Percentiles rank a stretch among this genome's conserved stretches.
Conservation (phyloP, 2,888 invertebrate species). For the Volucella bombylans region DNA sequence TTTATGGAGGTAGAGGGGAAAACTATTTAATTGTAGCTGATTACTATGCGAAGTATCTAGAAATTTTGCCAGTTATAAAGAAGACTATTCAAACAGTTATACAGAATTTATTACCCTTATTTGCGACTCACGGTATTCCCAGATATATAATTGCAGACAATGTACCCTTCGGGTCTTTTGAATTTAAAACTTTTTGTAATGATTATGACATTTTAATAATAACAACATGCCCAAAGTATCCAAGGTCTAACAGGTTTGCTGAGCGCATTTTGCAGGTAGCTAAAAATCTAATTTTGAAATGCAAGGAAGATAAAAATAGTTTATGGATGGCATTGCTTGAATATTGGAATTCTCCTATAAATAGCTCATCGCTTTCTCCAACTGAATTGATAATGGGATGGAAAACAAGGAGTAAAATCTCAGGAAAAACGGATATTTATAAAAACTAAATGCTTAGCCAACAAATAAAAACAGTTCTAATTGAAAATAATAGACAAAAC, state of each 20-base stretch:
- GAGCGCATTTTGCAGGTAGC: neutral
- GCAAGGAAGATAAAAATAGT: too few species aligned
- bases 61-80: conserved; percentile 67
- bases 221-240: conserved; percentile 65
- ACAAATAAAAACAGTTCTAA: too few species aligned
- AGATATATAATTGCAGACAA: conserved; percentile 71
- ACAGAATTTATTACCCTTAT: conserved; percentile 8
- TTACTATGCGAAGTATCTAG: conserved; percentile 34
- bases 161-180: conserved; percentile 71
- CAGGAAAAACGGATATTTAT: too few species aligned
- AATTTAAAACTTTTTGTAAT: conserved; percentile 73
- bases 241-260: conserved; percentile 72
- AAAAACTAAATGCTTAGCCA: too few species aligned
- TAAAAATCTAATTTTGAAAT: too few species aligned
- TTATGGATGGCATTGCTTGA: too few species aligned
- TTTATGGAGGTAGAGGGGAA: conserved; percentile 45
- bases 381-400: too few species aligned
- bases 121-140: conserved; percentile 70
- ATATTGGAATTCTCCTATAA: too few species aligned
- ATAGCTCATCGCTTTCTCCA: too few species aligned
- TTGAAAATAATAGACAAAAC: too few species aligned
- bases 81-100: conserved; percentile 18
- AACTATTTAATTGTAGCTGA: conserved; percentile 55
- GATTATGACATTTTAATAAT: conserved; percentile 70
- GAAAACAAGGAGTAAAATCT: too few species aligned